Evolutionary conservation across 2,113 vertebrate species (phyloP), one percentile per base, ranked within the genome.

Genomic region (Antigone vipio): DNA sequence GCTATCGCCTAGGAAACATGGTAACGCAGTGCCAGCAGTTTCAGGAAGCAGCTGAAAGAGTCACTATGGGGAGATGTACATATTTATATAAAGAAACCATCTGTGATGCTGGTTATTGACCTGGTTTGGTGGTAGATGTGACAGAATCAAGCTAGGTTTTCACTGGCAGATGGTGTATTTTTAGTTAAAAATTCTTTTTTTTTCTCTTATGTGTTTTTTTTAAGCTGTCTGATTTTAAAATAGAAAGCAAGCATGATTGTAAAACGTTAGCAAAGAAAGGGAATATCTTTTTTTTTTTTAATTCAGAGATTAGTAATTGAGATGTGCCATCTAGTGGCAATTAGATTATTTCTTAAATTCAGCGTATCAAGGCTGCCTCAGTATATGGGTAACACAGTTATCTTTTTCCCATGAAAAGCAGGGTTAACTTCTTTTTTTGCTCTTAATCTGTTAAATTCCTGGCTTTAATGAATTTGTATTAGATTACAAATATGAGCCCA

Each of bases 281-380:
- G 27, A 27, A 11, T 45, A 35, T 10, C 6, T 42, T 17, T 52
- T 63, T 26, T 40, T 53, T 40, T 35, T 56, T 11, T n/a, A 35
- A 47, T 26, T 13, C 35, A n/a, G 5, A 27, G 59, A 83, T 96
- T 89, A 23, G 58, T 81, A 87, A 79, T 77, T 92, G 72, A 50
- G 64, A 94, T 60, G 35, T 68, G 96, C 97, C 96, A 93, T 69
- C 97, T 97, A 95, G 96, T 81, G 95, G 97, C 69, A 42, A 45
- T 38, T 34, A 32, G 22, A 5, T n/a, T 55, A 52, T 40, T 73
- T 71, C 45, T 76, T 76, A 64, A 88, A 45, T 67, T 69, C 47
- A 55, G 24, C 12, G 32, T 55, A 12, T 63, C 6, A 6, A 34
- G 20, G 13, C 56, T 50, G 45, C 45, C 34, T 79, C 19, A 8